Evolutionary conservation across 2,888 invertebrate genomes (phyloP), one percentile per base, ranked within the genome.

Genomic region (Parnassius apollo): DNA sequence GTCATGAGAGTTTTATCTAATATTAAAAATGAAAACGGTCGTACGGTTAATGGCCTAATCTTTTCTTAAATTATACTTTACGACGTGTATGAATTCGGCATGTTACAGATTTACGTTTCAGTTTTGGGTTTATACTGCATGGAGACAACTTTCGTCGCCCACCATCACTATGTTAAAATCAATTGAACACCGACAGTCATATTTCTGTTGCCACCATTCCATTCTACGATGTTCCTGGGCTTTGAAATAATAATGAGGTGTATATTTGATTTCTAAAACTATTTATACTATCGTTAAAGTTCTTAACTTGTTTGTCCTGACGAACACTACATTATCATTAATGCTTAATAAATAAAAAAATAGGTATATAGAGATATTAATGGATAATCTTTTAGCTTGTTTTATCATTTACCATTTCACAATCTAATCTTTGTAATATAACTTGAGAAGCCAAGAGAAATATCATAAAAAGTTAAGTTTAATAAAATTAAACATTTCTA

Each of bases 181-280:
- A 59, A 59, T 59, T 55, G 55, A 62, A 62, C 59, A 50, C 25
- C 53, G 52, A 49, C 54, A 54, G 42, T 59, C 58, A 18, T 62
- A 55, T 62, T 42, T 62, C 53, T 53, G 52, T 62, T 62, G 62
- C 58, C 62, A 58, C 57, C 57, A 50, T 54, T 58, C 62, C 57
- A 62, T 54, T 44, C 62, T 58, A 49, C 42, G 42, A 49, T 42
- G 50, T 53, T 57, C 42, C 48, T 9, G 53, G 35, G 7, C 48
- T 42, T 42, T 25, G n/a, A 48, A 52, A 57, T 57, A 62, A 62
- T 57, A 48, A 48, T 42, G 35, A 35, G 45, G 44, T 56, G 13
- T 50, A 18, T 61, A 55, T 61, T 55, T 54, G 49, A 9, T 49
- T 18, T 13, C 49, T 13, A 18, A 9, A 13, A 13, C 13, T 46